Evolutionary conservation across 2,888 invertebrate genomes (phyloP), one percentile per base, ranked within the genome.

Genomic region (Cylloceria caligata): DNA sequence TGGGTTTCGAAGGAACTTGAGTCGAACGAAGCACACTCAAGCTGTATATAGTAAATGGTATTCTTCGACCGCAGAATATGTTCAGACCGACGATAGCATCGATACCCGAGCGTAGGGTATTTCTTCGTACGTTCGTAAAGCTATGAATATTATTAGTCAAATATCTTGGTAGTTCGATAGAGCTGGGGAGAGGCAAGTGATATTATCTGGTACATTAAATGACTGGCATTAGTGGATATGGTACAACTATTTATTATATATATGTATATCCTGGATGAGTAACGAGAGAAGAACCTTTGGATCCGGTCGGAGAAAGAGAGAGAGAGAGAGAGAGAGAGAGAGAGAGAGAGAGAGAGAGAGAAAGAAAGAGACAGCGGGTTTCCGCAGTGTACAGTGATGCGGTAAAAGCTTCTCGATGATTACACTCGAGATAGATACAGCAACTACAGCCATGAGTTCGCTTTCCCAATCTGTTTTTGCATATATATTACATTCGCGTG

Each of bases 91-190:
- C 65, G 52, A 79, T 79, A 68, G 74, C 69, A 69, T 65, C 74
- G 45, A 34, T 45, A 21, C 6, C n/a, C 62, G 62, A 49, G 42
- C 34, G 62, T 62, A 64, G 24, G 34, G 30, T 11, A 30, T 36
- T 79, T 45, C 64, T 71, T 55, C 45, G 75, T 80, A 55, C 69
- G 74, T 68, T 75, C 69, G 62, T 47, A 47, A 75, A 75, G 65
- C 71, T 39, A 75, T 80, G 75, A 80, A 80, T 80, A 71, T 71
- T 60, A 75, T 80, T 65, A 80, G 57, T 34, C 67, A 80, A 71
- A 80, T 75, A 69, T 36, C 7, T 9, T 7, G 60, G 7, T 55
- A 55, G 27, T 27, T 24, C 34, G 19, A 19, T 57, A 47, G 39
- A 67, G 65, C 27, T 24, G 55, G n/a, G 64, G 30, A 36, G 27